Evolutionary conservation across 2,888 invertebrate species (phyloP), one percentile per base, ranked within the genome.

Genomic region (Agapostemon virescens): DNA sequence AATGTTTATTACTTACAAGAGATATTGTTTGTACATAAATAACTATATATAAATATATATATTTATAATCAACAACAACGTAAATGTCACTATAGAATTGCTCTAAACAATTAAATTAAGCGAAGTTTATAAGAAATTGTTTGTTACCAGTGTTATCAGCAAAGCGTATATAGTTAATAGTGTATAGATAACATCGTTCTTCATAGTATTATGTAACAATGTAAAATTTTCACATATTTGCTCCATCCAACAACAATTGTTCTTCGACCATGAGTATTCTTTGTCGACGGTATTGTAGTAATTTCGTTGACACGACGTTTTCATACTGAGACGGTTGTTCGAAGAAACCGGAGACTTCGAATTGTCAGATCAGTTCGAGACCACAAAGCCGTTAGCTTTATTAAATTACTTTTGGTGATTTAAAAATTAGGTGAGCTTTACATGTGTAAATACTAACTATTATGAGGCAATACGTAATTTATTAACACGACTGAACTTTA

Each of bases 381-480:
- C 45, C 49, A 26, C 38, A 70, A 66, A 72, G n/a, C 4, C 40
- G 3, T 66, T 74, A 36, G 63, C 42, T 78, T 61, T 55, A 33
- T 78, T 26, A 2, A 66, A 55, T 75, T 30, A 71, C 49, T 69
- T n/a, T 69, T 4, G 30, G 72, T 72, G 74, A 77, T 66, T 61
- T n/a, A 74, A 66, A 23, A 45, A 76, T 63, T 83, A 86, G 87
- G 86, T 87, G 82, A 86, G 87, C 78, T 36, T 70, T 45, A 30
- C 11, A 61, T 13, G 67, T 67, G 42, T 55, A 73, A 77, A 80
- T 58, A 80, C 70, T 77, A 69, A 71, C 33, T 17, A 26, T 23
- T 30, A 69, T 69, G 30, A 73, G 7, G 45, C 26, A 73, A 61
- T 55, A 75, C n/a, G 23, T 74, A 76, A 78, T 49, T 70, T 74